Evolutionary conservation across 2,888 invertebrate species (phyloP).

Genomic region (Leucozona laternaria): DNA sequence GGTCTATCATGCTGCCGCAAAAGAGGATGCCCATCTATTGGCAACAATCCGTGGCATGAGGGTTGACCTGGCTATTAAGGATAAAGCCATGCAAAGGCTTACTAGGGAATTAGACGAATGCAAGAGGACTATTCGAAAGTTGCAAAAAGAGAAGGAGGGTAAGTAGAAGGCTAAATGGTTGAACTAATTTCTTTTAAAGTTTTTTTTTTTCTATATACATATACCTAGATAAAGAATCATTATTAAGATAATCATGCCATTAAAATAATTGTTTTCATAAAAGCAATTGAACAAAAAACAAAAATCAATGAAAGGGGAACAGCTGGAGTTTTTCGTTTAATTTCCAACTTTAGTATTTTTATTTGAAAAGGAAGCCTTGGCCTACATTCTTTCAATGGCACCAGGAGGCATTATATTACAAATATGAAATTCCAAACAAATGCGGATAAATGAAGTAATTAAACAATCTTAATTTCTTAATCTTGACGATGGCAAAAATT

Average conservation of each 20-base stretch:
- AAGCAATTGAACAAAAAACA: slow-evolving; percentile 8
- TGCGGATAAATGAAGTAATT: neutral
- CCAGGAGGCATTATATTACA: neutral
- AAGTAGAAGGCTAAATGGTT: slow-evolving; percentile 45
- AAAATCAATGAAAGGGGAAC: slow-evolving; percentile 12
- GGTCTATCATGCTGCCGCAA: slow-evolving; percentile 83
- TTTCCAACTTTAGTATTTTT: neutral
- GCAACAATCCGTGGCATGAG: slow-evolving; percentile 92
- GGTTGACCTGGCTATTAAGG: slow-evolving; percentile 89
- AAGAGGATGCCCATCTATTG: slow-evolving; percentile 90
- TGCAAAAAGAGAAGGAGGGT: slow-evolving; percentile 91
- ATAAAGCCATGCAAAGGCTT: slow-evolving; percentile 88
- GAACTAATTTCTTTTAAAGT: neutral
- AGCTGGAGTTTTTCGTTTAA: slow-evolving; percentile 12
- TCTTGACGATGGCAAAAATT: neutral
- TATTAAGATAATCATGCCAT: slow-evolving; percentile 27
- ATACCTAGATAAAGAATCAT: neutral
- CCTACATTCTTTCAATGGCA: slow-evolving; percentile 7
- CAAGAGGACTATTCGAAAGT: slow-evolving; percentile 89
- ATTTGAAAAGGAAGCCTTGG: slow-evolving; percentile 16
- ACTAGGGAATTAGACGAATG: slow-evolving; percentile 91
- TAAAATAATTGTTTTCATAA: slow-evolving; percentile 24
- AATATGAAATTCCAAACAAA: neutral
- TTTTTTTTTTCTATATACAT: neutral
- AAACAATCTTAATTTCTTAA: neutral